Base-by-base conservation (phyloP, 1,140 invertebrate species). In the Teleopsis dalmanni region DNA sequence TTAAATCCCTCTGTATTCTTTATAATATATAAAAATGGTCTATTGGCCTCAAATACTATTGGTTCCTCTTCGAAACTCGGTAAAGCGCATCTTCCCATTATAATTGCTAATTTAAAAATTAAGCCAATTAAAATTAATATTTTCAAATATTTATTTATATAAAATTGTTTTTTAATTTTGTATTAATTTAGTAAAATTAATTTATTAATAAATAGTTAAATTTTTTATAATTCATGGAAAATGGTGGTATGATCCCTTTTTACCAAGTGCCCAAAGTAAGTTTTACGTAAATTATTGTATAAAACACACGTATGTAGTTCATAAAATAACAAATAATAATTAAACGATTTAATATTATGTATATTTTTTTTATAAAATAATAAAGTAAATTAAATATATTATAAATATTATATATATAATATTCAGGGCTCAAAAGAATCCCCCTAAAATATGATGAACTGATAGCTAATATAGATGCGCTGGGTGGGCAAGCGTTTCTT, bases 1-100 rank as follows among this genome's bases (percentile, higher is more conserved):
- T 33, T 16, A 14, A 34, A 7, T 22, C 35, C 38, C 5, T 16
- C 19, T 13, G 1, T 16, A 33, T 22, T 42, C 33, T 48, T 48
- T 14, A 41, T 26, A 3, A 42, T 25, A 34, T 21, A 48, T 42
- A 38, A 21, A 25, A 47, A 47, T 3, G 45, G 35, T 13, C 45
- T 36, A 27, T 47, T 18, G 4, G n/a, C 45, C 29, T 9, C 21
- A 38, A 47, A 47, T 16, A 11, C 10, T 29, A 21, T 38, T 5
- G 45, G 45, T 8, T n/a, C 22, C 18, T 0, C n/a, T n/a, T 21
- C 5, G n/a, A 8, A 14, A 3, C 16, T 35, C 6, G 19, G 3
- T 19, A 14, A 7, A 3, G 4, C 8, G 19, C n/a, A 35, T 35
- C 11, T 35, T 4, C 16, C 10, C 34, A 14, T 14, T 8, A 35